Base-by-base conservation (phyloP, 2,113 vertebrate species). In the Salminus brasiliensis region DNA sequence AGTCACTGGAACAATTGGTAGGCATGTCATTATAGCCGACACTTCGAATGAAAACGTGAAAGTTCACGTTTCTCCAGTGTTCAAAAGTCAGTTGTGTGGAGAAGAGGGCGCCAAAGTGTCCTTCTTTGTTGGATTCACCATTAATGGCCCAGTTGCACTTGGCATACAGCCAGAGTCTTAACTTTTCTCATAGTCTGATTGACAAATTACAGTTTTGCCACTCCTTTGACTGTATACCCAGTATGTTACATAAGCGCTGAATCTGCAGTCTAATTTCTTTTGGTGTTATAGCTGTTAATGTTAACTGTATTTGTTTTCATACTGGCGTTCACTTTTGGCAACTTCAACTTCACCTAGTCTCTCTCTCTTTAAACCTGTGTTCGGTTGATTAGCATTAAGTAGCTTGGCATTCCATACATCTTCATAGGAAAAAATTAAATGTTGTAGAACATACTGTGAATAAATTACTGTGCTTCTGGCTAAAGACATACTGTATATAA, bases 101-200 rank as follows among this genome's bases (percentile, higher is more conserved):
- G 8, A 11, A 2, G n/a, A 47, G 0, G 81, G 75, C 0, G 82
- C 76, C 0, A 3, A 29, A 29, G 90, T 92, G n/a, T 87, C 88
- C 4, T 92, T 91, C 85, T 89, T 88, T 25, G 27, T 87, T 0
- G 92, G 92, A 30, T 93, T 92, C 81, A 83, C 92, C 0, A 85
- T 93, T 76, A 88, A 81, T 67, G 91, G 90, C 8, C 92, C 91
- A 32, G 5, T 92, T 45, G 88, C 92, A 45, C 72, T 90, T 60
- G 90, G 87, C 49, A 86, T 91, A 73, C 49, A 70, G 65, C 27
- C 13, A 36, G 45, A 29, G 3, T 16, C 3, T 36, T 52, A 34
- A 25, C 13, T 15, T 69, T 55, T 78, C 36, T 39, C 9, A 39
- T 39, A 39, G 36, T 5, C 36, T 11, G 12, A 11, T 43, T 43